phyloP scores from a whole-genome alignment of 2,888 invertebrate species.

The Eumerus sabulonum region DNA sequence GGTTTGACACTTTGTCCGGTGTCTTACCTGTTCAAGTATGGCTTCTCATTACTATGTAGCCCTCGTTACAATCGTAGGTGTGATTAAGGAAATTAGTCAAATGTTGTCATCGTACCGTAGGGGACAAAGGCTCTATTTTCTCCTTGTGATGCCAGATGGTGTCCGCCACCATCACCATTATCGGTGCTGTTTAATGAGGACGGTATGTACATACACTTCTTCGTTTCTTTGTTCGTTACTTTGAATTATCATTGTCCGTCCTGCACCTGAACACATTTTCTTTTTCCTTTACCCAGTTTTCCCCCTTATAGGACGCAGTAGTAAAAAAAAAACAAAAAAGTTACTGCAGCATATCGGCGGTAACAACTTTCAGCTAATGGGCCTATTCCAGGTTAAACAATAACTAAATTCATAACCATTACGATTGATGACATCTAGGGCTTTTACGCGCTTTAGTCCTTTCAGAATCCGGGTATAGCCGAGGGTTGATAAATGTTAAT shows the following conservation, averaged over 20 bases:
- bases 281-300: neutral
- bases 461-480: too few relatives aligned
- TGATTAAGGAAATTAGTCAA: conserved; percentile 49
- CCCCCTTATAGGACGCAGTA: too few relatives aligned
- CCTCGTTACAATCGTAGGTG: conserved; percentile 10
- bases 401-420: too few relatives aligned
- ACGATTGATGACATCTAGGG: too few relatives aligned
- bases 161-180: conserved; percentile 30
- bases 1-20: neutral
- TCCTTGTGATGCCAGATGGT: neutral
- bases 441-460: too few relatives aligned
- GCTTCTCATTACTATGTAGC: conserved; percentile 6
- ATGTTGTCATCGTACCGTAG: conserved; percentile 14
- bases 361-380: too few relatives aligned
- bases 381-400: too few relatives aligned
- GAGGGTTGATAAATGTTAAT: too few relatives aligned
- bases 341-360: too few relatives aligned
- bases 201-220: neutral
- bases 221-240: neutral
- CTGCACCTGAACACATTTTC: neutral
- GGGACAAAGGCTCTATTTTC: neutral
- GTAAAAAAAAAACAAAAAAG: too few relatives aligned
- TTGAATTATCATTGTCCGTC: neutral
- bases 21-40: too few relatives aligned
- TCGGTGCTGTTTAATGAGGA: conserved; percentile 11